A percentile compares a stretch with the other conserved stretches of the same genome.
Evolutionary conservation across 2,113 vertebrate genomes (phyloP).

Genomic region (Fregetta grallaria): DNA sequence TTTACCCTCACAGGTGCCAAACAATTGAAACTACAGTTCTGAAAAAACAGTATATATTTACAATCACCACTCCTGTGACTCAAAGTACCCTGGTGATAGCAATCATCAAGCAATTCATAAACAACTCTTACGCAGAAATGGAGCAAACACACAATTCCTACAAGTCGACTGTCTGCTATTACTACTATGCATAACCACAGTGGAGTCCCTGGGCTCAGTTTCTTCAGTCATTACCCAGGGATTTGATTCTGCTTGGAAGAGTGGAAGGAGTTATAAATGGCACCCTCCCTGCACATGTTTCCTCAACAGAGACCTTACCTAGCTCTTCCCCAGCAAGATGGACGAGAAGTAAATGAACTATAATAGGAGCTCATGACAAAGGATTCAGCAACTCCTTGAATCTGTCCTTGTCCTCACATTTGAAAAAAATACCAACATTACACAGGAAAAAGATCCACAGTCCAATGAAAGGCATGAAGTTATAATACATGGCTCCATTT

Average conservation of each 20-base stretch:
- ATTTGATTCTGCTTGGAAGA: background rate
- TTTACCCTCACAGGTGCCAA: background rate
- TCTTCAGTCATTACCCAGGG: background rate
- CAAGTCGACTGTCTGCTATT: background rate
- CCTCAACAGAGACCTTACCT: background rate
- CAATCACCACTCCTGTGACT: background rate
- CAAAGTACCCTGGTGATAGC: background rate
- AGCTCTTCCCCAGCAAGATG: background rate
- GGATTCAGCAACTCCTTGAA: background rate
- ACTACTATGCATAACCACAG: background rate
- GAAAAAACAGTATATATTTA: background rate
- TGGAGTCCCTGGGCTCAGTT: background rate
- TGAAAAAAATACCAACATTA: background rate
- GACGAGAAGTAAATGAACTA: background rate
- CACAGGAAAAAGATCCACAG: background rate
- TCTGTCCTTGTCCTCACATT: background rate
- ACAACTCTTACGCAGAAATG: background rate
- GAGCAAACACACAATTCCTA: background rate
- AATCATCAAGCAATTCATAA: background rate
- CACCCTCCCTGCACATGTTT: background rate
- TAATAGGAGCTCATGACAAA: background rate
- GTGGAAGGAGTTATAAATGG: background rate
- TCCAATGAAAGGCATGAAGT: background rate
- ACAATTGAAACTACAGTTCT: background rate
- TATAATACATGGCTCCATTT: slow-evolving; percentile 5